phyloP scores from a whole-genome alignment of 2,888 invertebrate genomes.

The Melanchra persicariae region DNA sequence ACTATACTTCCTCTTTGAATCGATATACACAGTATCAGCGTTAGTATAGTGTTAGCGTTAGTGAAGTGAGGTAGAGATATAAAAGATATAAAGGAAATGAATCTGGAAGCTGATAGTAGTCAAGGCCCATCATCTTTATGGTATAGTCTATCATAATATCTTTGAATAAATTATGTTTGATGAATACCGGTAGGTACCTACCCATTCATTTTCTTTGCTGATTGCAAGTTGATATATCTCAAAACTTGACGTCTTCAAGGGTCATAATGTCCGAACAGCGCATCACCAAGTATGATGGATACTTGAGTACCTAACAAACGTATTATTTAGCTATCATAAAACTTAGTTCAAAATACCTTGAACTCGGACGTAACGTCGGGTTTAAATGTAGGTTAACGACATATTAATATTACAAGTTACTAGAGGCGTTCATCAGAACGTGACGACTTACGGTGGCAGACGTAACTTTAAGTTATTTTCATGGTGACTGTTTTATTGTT shows the following conservation, averaged over 20 bases:
- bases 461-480: slow-evolving; percentile 46
- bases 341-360: slow-evolving; percentile 57
- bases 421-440: slow-evolving; percentile 36
- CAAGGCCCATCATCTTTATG: slow-evolving; percentile 39
- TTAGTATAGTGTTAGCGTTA: slow-evolving; percentile 1
- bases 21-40: slow-evolving; percentile 20
- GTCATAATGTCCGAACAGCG: slow-evolving; percentile 20
- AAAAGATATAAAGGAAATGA: slow-evolving; percentile 24
- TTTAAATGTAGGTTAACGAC: slow-evolving; percentile 65
- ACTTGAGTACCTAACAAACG: slow-evolving; percentile 36
- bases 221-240: slow-evolving; percentile 3
- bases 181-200: slow-evolving; percentile 27
- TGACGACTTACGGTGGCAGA: slow-evolving; percentile 47
- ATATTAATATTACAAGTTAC: slow-evolving; percentile 60
- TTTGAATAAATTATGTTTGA: slow-evolving; percentile 43
- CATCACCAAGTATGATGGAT: slow-evolving; percentile 15
- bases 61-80: slow-evolving; percentile 3
- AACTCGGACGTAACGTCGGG: slow-evolving; percentile 45
- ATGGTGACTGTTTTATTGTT: slow-evolving; percentile 49
- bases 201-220: slow-evolving; percentile 5
- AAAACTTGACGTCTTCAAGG: slow-evolving; percentile 28
- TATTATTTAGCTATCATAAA: slow-evolving; percentile 55
- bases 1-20: slow-evolving; percentile 58
- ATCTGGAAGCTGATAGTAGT: slow-evolving; percentile 17
- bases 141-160: slow-evolving; percentile 6